Evolutionary conservation across 1,140 invertebrate species (phyloP), one percentile per base, ranked within the genome.

Genomic region (Ephestia elutella): DNA sequence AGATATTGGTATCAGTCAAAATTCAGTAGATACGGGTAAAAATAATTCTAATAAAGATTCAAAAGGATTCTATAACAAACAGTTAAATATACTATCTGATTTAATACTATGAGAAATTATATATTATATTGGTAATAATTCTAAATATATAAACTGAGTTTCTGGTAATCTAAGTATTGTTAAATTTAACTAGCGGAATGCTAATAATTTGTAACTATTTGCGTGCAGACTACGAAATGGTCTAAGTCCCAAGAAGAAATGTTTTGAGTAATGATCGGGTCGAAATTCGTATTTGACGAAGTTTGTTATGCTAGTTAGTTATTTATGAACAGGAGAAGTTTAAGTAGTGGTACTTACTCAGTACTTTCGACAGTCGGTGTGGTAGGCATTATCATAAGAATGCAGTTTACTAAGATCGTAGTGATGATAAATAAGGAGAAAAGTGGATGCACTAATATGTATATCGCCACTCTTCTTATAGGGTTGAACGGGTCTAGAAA

Each of bases 361-460:
- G 96, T 96, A 89, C 95, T 96, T 91, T 98, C 97, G 89, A 98
- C 95, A 78, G 93, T 94, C 79, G 95, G 95, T 88, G 95, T 96
- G 67, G 94, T 93, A 89, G 95, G 95, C 94, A 98, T 96, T 90
- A 98, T 97, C 96, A 99, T 98, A 91, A 99, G 94, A 89, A 99
- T 94, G 92, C 97, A 99, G 92, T 99, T 99, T 89, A 95, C 93
- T 86, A 99, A 93, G 90, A 99, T 99, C 80, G 97, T 99, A 73
- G 96, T 95, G 89, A 99, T 99, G 90, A 99, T 98, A 92, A 98
- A 96, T 83, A 98, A 92, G 86, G 97, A 98, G 92, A 99, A 99
- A 78, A 98, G 90, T 88, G 96, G 96, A 94, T 99, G 97, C 82
- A 98, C 97, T 89, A 99, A 92, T 90, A 99, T 96, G 90, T 96